Percentiles rank a stretch among this genome's conserved stretches.
Evolutionary conservation across 1,140 invertebrate species (phyloP).

Genomic region (Brachionus sp.): DNA sequence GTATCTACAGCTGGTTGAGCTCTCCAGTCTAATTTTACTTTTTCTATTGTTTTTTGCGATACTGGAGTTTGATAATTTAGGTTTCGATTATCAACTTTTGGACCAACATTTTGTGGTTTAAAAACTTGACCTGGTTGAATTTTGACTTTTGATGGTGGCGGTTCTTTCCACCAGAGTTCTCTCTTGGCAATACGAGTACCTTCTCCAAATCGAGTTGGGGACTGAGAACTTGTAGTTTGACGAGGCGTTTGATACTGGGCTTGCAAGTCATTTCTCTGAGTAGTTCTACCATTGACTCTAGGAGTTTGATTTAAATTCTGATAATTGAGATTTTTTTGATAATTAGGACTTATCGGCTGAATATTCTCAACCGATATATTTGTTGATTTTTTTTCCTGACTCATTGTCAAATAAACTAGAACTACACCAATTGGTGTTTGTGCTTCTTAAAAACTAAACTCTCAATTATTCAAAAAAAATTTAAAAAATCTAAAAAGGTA

Average conservation of each 20-base stretch:
- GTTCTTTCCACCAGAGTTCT: conserved; percentile 42
- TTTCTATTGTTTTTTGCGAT: conserved; percentile 9
- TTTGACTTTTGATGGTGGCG: not conserved
- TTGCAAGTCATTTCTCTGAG: not conserved
- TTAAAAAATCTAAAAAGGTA: not conserved
- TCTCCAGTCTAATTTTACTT: not conserved
- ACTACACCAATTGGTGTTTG: not conserved
- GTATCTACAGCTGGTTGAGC: conserved; percentile 37
- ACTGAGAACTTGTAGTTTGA: not conserved
- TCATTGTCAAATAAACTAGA: not conserved
- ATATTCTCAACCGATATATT: conserved; percentile 26
- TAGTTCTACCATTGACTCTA: not conserved
- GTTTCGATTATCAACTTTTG: conserved; percentile 33
- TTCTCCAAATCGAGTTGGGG: conserved; percentile 10
- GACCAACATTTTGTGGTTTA: conserved; percentile 2
- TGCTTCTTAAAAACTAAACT: not conserved
- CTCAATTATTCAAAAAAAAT: not conserved
- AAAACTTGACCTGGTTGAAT: not conserved
- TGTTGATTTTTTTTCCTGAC: conserved; percentile 3
- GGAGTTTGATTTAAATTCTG: not conserved
- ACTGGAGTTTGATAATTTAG: not conserved
- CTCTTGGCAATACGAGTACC: conserved; percentile 22
- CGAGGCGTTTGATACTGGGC: not conserved
- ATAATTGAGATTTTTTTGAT: not conserved
- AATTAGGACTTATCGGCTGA: not conserved